Conservation (phyloP, 2,888 invertebrate genomes). For the Epiperipatus broadwayi region DNA sequence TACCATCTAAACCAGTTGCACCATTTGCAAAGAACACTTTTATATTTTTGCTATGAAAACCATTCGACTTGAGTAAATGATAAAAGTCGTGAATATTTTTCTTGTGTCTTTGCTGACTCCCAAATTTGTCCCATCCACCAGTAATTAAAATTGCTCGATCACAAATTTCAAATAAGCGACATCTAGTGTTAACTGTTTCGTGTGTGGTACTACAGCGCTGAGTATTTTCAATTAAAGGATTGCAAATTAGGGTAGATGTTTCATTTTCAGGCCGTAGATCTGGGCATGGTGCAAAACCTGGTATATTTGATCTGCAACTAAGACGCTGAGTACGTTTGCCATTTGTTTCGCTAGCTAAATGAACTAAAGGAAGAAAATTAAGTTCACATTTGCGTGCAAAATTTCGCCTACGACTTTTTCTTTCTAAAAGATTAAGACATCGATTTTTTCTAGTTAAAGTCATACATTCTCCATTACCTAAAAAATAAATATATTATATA, state of each 20-base stretch:
- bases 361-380: constrained; percentile 33
- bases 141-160: constrained; percentile 34
- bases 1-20: constrained; percentile 23
- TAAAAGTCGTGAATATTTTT: constrained; percentile 28
- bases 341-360: constrained; percentile 20
- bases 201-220: constrained; percentile 30
- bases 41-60: constrained; percentile 32
- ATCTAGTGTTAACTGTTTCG: constrained; percentile 27
- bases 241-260: constrained; percentile 28
- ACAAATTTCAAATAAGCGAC: constrained; percentile 33
- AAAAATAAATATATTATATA: constrained; percentile 15
- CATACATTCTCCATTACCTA: constrained; percentile 31
- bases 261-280: constrained; percentile 23
- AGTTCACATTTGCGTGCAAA: constrained; percentile 30
- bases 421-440: constrained; percentile 30
- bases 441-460: constrained; percentile 30
- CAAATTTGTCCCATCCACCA: constrained; percentile 34
- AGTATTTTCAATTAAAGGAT: constrained; percentile 31
- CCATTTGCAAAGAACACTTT: constrained; percentile 36
- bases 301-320: constrained; percentile 19
- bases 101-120: constrained; percentile 25
- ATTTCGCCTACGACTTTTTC: constrained; percentile 20
- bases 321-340: constrained; percentile 22
- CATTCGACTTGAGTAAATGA: constrained; percentile 29
- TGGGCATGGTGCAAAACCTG: constrained; percentile 28